Percentiles rank a stretch among this genome's conserved stretches.
These are phyloP conservation scores for Arge pagana DNA, from an alignment of 2,888 invertebrate species.

Conservation along the genomic window DNA sequence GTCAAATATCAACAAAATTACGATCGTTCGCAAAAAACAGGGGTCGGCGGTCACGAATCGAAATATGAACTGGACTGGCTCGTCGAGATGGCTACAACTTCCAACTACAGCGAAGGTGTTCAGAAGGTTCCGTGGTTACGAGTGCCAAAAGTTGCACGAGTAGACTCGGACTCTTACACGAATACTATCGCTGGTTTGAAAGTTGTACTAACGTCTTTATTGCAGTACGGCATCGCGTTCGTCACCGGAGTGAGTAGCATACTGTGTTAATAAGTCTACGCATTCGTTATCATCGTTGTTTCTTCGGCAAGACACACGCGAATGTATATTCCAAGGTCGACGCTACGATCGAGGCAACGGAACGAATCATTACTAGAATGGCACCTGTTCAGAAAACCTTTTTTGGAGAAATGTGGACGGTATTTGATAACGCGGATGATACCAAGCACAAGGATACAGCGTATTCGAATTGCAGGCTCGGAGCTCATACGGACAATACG, in stretches of 20 bases:
- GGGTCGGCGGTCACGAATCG: constrained; percentile 10
- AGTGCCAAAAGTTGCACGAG: constrained; percentile 1
- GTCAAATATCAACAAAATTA: not conserved
- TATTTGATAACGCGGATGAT: constrained; percentile 61
- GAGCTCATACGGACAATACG: constrained; percentile 78
- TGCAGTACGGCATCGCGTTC: constrained; percentile 5
- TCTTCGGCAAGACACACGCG: not conserved
- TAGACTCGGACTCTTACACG: constrained; percentile 1
- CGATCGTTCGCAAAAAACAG: too few relatives aligned
- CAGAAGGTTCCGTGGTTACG: constrained; percentile 1
- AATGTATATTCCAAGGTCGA: constrained; percentile 59
- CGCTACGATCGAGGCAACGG: constrained; percentile 61
- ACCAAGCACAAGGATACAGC: constrained; percentile 70
- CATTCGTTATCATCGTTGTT: not conserved
- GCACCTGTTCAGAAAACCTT: constrained; percentile 71
- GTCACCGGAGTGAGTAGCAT: constrained; percentile 7
- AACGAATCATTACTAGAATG: constrained; percentile 62
- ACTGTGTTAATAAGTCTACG: too few relatives aligned
- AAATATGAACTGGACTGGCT: constrained; percentile 10
- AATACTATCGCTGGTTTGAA: constrained; percentile 8
- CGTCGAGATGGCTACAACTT: not conserved
- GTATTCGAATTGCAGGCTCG: constrained; percentile 70
- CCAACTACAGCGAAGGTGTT: not conserved
- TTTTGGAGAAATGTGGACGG: constrained; percentile 76
- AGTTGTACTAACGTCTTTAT: constrained; percentile 2